Percentiles rank a stretch among this genome's conserved stretches.
Conservation (phyloP, 1,140 invertebrate species). For the Galendromus occidentalis region DNA sequence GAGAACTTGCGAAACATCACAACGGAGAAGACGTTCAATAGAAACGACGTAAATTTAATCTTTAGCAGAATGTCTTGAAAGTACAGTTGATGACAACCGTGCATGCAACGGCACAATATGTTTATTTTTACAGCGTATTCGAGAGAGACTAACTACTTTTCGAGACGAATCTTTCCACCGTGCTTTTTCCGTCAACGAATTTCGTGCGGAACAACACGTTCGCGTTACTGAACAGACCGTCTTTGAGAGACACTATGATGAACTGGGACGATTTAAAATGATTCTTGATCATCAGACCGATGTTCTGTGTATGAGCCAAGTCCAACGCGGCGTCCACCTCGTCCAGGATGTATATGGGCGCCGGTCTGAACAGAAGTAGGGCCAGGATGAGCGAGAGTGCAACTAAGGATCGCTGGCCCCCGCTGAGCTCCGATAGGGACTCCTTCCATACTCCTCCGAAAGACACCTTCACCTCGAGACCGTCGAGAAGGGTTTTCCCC, state of each 20-base stretch:
- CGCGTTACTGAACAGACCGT: conserved; percentile 98
- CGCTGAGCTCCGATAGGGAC: conserved; percentile 78
- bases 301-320: conserved; percentile 95
- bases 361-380: conserved; percentile 89
- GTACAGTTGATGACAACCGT: too few relatives aligned
- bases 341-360: conserved; percentile 94
- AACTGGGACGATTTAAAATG: conserved; percentile 95
- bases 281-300: conserved; percentile 77
- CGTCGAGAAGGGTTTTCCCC: conserved; percentile 50
- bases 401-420: conserved; percentile 86
- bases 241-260: conserved; percentile 93
- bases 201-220: conserved; percentile 89
- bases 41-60: too few relatives aligned
- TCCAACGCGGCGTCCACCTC: conserved; percentile 97
- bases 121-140: too few relatives aligned
- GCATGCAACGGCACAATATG: too few relatives aligned
- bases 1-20: too few relatives aligned
- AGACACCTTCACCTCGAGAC: conserved; percentile 65
- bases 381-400: conserved; percentile 88
- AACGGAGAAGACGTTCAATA: too few relatives aligned
- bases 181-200: conserved; percentile 87
- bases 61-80: too few relatives aligned
- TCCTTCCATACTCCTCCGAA: conserved; percentile 94
- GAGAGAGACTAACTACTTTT: not conserved
- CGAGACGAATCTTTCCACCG: conserved; percentile 41